phyloP scores from a whole-genome alignment of 2,113 vertebrate species.

The Macroglossus sobrinus region DNA sequence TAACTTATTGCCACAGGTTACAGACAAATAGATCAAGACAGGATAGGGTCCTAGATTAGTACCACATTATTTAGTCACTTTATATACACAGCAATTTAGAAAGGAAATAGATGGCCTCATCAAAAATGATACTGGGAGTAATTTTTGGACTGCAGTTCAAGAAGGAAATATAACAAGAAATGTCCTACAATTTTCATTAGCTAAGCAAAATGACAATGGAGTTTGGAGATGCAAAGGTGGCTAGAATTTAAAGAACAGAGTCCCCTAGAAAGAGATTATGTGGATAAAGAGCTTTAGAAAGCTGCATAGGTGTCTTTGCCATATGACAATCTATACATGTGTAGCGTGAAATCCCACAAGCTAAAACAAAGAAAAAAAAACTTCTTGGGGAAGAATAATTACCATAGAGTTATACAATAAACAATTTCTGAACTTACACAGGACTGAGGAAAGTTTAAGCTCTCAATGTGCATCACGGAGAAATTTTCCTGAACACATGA shows the following conservation, averaged over 20 bases:
- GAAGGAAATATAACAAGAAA: neutral
- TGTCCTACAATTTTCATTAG: neutral
- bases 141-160: neutral
- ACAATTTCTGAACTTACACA: neutral
- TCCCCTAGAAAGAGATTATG: neutral
- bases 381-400: neutral
- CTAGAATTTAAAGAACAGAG: neutral
- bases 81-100: neutral
- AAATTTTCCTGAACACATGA: neutral
- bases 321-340: neutral
- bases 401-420: neutral
- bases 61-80: neutral
- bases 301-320: neutral
- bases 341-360: neutral
- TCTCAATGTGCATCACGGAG: neutral
- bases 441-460: neutral
- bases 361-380: neutral
- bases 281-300: neutral
- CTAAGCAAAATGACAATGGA: neutral
- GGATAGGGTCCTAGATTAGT: neutral
- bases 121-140: neutral
- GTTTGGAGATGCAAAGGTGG: neutral
- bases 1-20: neutral
- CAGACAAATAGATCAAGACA: neutral
- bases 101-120: neutral